A percentile compares a stretch with the other conserved stretches of the same genome.
phyloP scores from a whole-genome alignment of 2,888 invertebrate genomes.

The Hypomecis punctinalis region DNA sequence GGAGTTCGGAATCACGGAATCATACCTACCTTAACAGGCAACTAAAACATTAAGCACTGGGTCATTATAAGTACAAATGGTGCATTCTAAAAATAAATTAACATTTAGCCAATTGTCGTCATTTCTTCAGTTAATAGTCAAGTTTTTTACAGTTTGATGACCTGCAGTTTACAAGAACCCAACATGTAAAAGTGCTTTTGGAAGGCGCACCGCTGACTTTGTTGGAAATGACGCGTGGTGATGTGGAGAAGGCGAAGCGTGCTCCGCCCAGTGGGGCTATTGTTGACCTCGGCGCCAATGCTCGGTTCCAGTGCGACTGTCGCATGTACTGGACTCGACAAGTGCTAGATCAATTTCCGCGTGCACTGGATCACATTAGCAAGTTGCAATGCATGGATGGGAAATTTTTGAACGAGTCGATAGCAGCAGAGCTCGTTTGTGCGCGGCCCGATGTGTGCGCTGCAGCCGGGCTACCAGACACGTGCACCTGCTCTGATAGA shows the following conservation, averaged over 20 bases:
- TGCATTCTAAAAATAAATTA: no score
- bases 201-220: not conserved
- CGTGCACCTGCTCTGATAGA: not conserved
- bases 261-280: not conserved
- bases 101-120: no score
- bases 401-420: slow-evolving; percentile 63
- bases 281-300: slow-evolving; percentile 2
- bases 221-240: not conserved
- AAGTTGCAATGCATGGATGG: not conserved
- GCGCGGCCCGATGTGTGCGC: not conserved
- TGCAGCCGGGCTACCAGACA: not conserved
- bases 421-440: slow-evolving; percentile 48
- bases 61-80: no score
- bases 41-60: no score
- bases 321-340: slow-evolving; percentile 77
- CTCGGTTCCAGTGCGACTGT: slow-evolving; percentile 72
- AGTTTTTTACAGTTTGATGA: slow-evolving; percentile 3
- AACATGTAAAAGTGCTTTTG: not conserved
- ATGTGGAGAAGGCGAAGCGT: not conserved
- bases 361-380: not conserved
- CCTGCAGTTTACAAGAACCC: not conserved
- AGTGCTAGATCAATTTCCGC: slow-evolving; percentile 74
- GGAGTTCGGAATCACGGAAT: no score
- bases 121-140: no score
- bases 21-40: no score